phyloP scores from a whole-genome alignment of 2,888 invertebrate species.

The Belgica antarctica region DNA sequence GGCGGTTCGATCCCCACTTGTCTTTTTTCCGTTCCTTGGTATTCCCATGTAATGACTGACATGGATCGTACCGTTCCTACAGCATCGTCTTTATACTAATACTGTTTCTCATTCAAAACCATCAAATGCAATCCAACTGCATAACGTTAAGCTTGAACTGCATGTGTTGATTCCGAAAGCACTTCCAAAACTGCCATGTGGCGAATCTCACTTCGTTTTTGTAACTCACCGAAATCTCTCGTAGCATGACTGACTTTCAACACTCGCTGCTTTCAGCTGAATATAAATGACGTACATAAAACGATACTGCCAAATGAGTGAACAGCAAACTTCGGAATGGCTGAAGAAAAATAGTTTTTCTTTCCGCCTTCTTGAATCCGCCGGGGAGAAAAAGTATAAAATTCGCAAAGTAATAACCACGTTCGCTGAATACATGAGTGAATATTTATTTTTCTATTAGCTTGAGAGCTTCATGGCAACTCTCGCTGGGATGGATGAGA shows the following conservation, averaged over 20 bases:
- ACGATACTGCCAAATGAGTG: neutral
- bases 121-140: neutral
- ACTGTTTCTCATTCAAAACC: too few species aligned
- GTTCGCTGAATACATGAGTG: conserved; percentile 36
- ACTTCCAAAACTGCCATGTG: neutral
- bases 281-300: neutral
- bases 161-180: neutral
- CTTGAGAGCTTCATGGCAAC: neutral
- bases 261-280: too few species aligned
- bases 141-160: neutral
- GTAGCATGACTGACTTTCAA: too few species aligned
- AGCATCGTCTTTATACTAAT: too few species aligned
- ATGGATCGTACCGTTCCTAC: too few species aligned
- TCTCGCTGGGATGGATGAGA: too few species aligned
- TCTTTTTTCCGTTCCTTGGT: too few species aligned
- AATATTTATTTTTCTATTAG: conserved; percentile 41
- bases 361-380: conserved; percentile 2
- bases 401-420: conserved; percentile 31
- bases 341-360: neutral
- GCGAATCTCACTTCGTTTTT: neutral
- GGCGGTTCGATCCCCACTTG: too few species aligned
- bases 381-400: neutral
- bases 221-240: neutral
- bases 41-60: too few species aligned
- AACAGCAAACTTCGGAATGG: neutral